Conservation (phyloP, 2,888 invertebrate species). For the Rapana venosa region DNA sequence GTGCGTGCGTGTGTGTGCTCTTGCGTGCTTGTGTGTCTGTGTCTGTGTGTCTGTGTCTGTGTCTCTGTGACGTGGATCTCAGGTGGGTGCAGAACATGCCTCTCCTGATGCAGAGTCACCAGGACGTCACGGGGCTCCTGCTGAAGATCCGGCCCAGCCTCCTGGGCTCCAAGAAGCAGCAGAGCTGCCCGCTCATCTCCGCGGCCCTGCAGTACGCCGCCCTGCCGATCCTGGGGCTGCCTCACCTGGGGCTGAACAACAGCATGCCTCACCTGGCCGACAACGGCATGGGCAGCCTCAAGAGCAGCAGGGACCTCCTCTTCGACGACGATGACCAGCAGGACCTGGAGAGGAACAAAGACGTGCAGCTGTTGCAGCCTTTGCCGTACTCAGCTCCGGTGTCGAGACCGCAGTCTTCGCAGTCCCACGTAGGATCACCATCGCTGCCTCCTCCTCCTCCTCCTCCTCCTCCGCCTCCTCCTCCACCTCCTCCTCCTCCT, state of each 20-base stretch:
- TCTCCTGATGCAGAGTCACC: conserved; percentile 49
- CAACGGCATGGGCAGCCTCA: conserved; percentile 28
- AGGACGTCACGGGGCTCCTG: conserved; percentile 51
- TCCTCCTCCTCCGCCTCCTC: not conserved
- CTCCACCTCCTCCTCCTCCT: not conserved
- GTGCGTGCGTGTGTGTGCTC: not conserved
- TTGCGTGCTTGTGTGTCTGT: too few species aligned
- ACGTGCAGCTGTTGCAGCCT: not conserved
- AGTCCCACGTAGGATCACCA: not conserved
- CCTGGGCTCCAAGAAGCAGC: conserved; percentile 46
- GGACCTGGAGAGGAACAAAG: not conserved
- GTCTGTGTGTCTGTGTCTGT: too few species aligned
- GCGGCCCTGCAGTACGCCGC: conserved; percentile 39
- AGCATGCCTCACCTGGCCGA: conserved; percentile 52
- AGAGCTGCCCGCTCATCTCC: conserved; percentile 50
- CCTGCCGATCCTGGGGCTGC: conserved; percentile 45
- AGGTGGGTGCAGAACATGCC: conserved; percentile 64
- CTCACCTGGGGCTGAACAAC: conserved; percentile 48
- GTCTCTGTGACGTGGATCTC: not conserved
- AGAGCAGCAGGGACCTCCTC: conserved; percentile 31
- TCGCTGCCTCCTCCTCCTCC: not conserved
- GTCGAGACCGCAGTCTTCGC: conserved; percentile 24
- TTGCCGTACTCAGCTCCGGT: conserved; percentile 20
- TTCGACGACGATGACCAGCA: conserved; percentile 1
- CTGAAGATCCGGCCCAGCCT: conserved; percentile 45